Evolutionary conservation across 2,888 invertebrate species (phyloP).

Genomic region (Brenthis hecate): DNA sequence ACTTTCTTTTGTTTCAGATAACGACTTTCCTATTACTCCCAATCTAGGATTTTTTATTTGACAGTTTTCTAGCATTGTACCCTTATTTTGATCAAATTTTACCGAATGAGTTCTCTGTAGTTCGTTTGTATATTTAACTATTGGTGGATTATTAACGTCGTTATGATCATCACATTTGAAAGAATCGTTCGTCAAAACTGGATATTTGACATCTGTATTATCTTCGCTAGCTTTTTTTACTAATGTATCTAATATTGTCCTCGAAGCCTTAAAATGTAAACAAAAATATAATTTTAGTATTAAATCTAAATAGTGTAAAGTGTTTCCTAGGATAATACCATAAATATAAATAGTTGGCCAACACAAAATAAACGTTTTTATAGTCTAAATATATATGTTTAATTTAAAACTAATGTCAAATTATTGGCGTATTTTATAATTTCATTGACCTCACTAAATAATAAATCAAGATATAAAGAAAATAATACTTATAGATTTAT

Average conservation of each 20-base stretch:
- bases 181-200: slow-evolving; percentile 48
- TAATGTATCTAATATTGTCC: slow-evolving; percentile 84
- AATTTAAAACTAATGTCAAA: too few relatives aligned
- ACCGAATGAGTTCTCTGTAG: slow-evolving; percentile 66
- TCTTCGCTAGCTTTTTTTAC: slow-evolving; percentile 55
- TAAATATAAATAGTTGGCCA: too few relatives aligned
- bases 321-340: too few relatives aligned
- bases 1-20: slow-evolving; percentile 60
- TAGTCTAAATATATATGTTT: too few relatives aligned
- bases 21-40: slow-evolving; percentile 52
- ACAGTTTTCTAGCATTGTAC: slow-evolving; percentile 52
- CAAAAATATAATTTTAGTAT: too few relatives aligned
- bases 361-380: too few relatives aligned
- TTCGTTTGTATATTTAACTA: slow-evolving; percentile 55
- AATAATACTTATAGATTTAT: background rate
- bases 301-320: too few relatives aligned
- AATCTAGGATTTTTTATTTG: slow-evolving; percentile 56
- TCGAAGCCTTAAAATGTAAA: slow-evolving; percentile 79
- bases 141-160: slow-evolving; percentile 54
- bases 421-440: too few relatives aligned
- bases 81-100: slow-evolving; percentile 51
- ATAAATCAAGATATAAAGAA: background rate
- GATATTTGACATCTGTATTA: slow-evolving; percentile 55
- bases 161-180: slow-evolving; percentile 34
- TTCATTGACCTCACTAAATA: background rate